Evolutionary conservation across 2,113 vertebrate genomes (phyloP), one percentile per base, ranked within the genome.

Genomic region (Rhipidura dahli): DNA sequence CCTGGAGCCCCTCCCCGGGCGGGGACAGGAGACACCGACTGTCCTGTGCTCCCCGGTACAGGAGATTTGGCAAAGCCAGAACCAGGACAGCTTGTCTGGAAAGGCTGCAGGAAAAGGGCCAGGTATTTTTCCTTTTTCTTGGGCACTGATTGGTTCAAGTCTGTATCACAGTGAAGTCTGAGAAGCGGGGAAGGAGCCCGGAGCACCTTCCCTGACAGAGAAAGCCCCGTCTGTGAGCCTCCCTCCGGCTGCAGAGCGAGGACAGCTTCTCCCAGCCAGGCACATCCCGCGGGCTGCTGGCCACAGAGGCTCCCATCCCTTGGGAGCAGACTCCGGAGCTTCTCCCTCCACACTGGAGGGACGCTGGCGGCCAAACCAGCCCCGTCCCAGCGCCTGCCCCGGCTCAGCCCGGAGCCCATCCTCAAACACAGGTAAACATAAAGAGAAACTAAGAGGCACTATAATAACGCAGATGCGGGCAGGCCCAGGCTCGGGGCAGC

Each of bases 121-220:
- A 39, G 64, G 51, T 15, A 12, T 42, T 69, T 71, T 53, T 83
- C 85, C 65, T 87, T 92, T 90, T 80, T 96, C 93, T 80, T 75
- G 95, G 96, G 96, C 96, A 97, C 95, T 96, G 93, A 93, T 73
- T 89, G 95, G 96, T 96, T 96, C 94, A 75, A 96, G 92, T 96
- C 71, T 40, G 31, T 93, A 97, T 97, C 96, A 97, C 96, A 97
- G 96, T 97, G 96, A 97, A 96, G 93, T 96, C 96, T 96, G 93
- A 96, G 88, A 86, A 59, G 85, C 6, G 56, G 83, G 88, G 92
- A 95, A 95, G 92, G 90, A 92, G 70, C 51, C 60, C 90, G 44
- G 30, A 89, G 71, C 87, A 53, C 66, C 54, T 95, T 85, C 84
- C 93, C 87, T 47, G 95, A 47, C 71, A n/a, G 70, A 61, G 45